Evolutionary conservation across 2,797 vertebrate species (phyloP).

Genomic region (Apogon talboti): DNA sequence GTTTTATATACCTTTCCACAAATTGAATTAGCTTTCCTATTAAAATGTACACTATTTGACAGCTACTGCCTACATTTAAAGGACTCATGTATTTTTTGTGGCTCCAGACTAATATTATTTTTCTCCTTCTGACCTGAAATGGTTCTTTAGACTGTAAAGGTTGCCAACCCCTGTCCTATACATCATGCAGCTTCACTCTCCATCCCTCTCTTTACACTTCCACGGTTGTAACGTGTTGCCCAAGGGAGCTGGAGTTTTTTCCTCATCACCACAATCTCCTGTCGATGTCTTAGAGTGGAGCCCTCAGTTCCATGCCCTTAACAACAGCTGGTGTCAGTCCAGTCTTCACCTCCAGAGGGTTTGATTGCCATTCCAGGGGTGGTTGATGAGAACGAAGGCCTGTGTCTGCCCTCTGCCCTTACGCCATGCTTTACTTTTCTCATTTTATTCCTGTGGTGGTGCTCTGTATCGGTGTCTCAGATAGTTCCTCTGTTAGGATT

Average conservation of each 20-base stretch:
- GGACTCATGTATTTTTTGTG: too few relatives aligned
- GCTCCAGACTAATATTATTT: too few relatives aligned
- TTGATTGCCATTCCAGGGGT: slow-evolving; percentile 38
- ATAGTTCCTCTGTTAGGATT: too few relatives aligned
- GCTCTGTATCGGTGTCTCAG: slow-evolving; percentile 2
- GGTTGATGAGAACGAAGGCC: slow-evolving; percentile 35
- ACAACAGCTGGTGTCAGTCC: slow-evolving; percentile 27
- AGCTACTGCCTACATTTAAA: too few relatives aligned
- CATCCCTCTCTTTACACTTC: slow-evolving; percentile 7
- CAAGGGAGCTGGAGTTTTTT: slow-evolving; percentile 28
- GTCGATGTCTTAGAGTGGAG: slow-evolving; percentile 25
- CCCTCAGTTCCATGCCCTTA: slow-evolving; percentile 39
- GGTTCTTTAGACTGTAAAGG: background rate
- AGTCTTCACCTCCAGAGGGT: slow-evolving; percentile 17
- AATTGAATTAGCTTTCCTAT: too few relatives aligned
- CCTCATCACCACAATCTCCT: slow-evolving; percentile 38
- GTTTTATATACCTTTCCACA: too few relatives aligned
- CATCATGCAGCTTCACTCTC: background rate
- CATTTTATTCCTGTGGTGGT: slow-evolving; percentile 19
- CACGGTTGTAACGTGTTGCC: slow-evolving; percentile 26
- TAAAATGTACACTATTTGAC: too few relatives aligned
- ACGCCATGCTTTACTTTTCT: slow-evolving; percentile 1
- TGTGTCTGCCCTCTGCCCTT: slow-evolving; percentile 22
- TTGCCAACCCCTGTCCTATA: background rate
- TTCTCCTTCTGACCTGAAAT: too few relatives aligned